A percentile compares a stretch with the other conserved stretches of the same genome.
Evolutionary conservation across 1,140 invertebrate species (phyloP).

Genomic region (Epicauta chinensis): DNA sequence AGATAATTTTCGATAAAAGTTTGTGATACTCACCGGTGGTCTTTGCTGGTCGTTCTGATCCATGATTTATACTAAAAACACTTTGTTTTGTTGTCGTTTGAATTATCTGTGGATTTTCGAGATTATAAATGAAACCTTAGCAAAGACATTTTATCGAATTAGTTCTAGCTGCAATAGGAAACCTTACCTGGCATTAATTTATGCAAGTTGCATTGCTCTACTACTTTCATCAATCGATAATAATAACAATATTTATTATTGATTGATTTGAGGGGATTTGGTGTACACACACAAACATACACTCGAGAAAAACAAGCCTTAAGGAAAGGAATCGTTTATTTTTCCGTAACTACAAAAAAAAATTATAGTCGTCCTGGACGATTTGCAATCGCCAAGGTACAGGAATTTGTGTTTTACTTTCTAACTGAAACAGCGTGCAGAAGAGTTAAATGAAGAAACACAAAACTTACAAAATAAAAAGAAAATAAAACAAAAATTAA

Average conservation of each 20-base stretch:
- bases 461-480: no score
- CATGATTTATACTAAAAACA: neutral
- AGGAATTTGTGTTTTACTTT: conserved; percentile 7
- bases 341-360: conserved; percentile 12
- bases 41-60: conserved; percentile 7
- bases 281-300: no score
- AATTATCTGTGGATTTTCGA: no score
- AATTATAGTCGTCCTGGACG: neutral
- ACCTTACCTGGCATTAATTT: no score
- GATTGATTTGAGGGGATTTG: no score
- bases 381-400: conserved; percentile 1
- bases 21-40: neutral
- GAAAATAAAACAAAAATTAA: conserved; percentile 2
- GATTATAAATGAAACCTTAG: no score
- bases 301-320: conserved; percentile 8
- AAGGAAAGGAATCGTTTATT: conserved; percentile 16
- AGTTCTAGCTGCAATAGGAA: no score
- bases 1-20: neutral
- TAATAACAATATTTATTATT: no score
- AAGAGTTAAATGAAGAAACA: conserved; percentile 1
- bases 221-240: no score
- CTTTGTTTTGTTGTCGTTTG: no score
- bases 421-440: conserved; percentile 15
- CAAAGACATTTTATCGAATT: no score
- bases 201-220: no score